Percentiles rank a stretch among this genome's conserved stretches.
Conservation (phyloP, 2,113 vertebrate genomes). For the Chaetura pelagica region DNA sequence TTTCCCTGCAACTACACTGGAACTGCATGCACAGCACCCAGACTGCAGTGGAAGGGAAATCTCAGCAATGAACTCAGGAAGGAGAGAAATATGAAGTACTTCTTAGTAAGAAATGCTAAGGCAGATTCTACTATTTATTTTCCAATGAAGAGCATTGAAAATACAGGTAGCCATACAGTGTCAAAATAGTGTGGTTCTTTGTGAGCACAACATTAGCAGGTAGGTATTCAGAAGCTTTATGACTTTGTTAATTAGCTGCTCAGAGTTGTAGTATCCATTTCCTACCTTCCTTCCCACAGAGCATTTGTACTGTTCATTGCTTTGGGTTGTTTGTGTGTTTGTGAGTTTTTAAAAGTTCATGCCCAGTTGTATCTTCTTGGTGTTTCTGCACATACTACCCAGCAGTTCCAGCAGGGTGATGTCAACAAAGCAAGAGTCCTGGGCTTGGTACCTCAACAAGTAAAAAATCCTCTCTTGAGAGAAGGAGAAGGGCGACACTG, state of each 20-base stretch:
- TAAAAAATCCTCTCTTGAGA: background rate
- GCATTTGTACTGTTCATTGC: background rate
- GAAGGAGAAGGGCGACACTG: too few species aligned
- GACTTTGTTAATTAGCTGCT: background rate
- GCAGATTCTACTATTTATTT: background rate
- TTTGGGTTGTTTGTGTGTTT: background rate
- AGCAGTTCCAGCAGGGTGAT: background rate
- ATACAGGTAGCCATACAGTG: background rate
- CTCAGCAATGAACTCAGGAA: background rate
- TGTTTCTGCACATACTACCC: background rate
- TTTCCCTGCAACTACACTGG: background rate
- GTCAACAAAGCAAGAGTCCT: background rate
- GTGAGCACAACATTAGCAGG: background rate
- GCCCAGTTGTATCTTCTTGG: background rate
- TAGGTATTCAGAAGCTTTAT: background rate
- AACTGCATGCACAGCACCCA: background rate
- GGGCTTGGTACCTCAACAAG: background rate
- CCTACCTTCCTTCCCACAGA: background rate
- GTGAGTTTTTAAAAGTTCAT: background rate
- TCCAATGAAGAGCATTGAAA: background rate
- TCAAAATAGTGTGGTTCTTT: background rate
- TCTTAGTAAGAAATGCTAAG: background rate
- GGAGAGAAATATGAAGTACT: background rate
- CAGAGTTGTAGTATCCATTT: background rate
- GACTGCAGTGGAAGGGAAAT: background rate